These are phyloP conservation scores for Chiroxiphia lanceolata DNA, from an alignment of 2,797 vertebrate genomes.

Conservation along the genomic window DNA sequence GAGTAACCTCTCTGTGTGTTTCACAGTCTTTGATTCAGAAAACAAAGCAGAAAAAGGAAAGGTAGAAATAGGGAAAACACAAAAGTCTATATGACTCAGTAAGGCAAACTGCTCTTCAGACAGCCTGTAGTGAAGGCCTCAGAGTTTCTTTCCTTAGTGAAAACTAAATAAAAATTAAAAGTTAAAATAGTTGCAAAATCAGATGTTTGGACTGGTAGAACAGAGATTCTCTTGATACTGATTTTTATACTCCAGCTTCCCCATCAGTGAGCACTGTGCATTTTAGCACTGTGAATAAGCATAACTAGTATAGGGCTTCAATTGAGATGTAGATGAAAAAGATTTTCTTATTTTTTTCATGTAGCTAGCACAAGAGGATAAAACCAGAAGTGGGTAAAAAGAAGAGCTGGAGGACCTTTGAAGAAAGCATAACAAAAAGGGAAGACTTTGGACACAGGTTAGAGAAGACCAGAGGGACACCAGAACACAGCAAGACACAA, in stretches of 20 bases:
- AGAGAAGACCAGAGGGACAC: not conserved
- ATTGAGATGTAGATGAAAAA: not conserved
- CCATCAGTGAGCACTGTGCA: fast-evolving
- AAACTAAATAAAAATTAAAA: not conserved
- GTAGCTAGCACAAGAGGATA: not conserved
- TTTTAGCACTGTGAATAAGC: not conserved
- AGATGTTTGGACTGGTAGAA: not conserved
- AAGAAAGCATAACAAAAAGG: not conserved
- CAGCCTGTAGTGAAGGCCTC: not conserved
- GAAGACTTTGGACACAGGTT: not conserved
- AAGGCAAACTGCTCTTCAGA: not conserved
- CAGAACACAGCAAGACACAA: not conserved
- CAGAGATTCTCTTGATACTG: not conserved
- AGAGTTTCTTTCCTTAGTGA: not conserved
- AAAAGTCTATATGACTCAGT: not conserved
- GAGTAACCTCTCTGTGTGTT: not conserved
- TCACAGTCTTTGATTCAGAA: not conserved
- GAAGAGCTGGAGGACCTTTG: not conserved
- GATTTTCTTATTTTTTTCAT: not conserved
- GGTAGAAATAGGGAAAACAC: not conserved
- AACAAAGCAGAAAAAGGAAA: not conserved
- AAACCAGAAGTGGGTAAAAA: not conserved
- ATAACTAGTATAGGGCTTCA: not conserved
- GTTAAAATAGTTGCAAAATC: not conserved
- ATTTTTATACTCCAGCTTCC: not conserved